Conservation (phyloP, 2,888 invertebrate genomes). For the Lasioglossum calceatum region DNA sequence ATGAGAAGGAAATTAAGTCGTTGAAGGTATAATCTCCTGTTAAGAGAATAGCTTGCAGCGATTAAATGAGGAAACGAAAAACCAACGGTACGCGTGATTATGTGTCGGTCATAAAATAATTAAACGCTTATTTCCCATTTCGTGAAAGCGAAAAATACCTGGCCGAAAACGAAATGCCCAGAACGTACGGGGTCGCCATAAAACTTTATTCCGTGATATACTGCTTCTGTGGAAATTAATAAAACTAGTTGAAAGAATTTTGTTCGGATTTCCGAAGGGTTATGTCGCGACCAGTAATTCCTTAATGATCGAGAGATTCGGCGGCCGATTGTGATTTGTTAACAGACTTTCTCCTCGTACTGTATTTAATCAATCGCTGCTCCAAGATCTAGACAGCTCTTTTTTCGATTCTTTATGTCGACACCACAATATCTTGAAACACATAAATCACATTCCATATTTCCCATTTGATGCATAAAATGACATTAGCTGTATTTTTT, state of each 20-base stretch:
- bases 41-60: conserved; percentile 1
- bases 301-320: conserved; percentile 8
- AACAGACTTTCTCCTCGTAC: not conserved
- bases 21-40: not conserved
- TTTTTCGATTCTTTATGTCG: not conserved
- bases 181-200: conserved; percentile 13
- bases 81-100: conserved; percentile 8
- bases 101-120: conserved; percentile 12
- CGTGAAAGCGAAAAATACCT: not conserved
- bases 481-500: not conserved
- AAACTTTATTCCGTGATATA: conserved; percentile 17
- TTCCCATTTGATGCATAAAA: not conserved
- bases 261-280: conserved; percentile 16
- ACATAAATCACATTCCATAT: not conserved
- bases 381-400: not conserved
- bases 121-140: conserved; percentile 5
- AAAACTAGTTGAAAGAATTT: conserved; percentile 22
- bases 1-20: conserved; percentile 6
- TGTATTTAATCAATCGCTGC: not conserved
- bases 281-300: conserved; percentile 16
- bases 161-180: not conserved
- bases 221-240: conserved; percentile 16
- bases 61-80: conserved; percentile 1
- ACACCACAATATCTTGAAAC: not conserved
- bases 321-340: conserved; percentile 20